Percentiles rank a stretch among this genome's conserved stretches.
Evolutionary conservation across 2,113 vertebrate genomes (phyloP).

Genomic region (Talpa occidentalis): DNA sequence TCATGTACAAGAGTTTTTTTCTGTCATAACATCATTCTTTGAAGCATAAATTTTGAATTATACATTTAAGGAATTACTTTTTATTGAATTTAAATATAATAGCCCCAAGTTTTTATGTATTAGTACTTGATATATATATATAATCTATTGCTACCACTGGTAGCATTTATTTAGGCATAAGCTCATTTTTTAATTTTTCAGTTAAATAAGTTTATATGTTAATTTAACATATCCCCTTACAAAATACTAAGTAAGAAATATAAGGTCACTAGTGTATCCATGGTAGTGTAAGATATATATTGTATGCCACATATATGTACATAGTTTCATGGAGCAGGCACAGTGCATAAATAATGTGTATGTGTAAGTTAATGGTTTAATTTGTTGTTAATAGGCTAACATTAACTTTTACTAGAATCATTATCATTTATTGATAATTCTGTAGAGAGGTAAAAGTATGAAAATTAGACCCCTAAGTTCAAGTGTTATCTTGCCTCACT

Average conservation of each 20-base stretch:
- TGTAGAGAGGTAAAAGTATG: background rate
- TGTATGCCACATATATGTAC: background rate
- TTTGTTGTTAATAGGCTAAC: background rate
- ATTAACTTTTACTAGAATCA: conserved; percentile 34
- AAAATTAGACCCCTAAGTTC: conserved; percentile 10
- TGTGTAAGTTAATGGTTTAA: background rate
- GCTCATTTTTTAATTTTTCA: background rate
- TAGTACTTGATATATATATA: background rate
- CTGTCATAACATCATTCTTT: background rate
- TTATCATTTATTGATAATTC: background rate
- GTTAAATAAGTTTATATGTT: conserved; percentile 12
- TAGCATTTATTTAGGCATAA: conserved; percentile 16
- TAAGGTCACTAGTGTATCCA: background rate
- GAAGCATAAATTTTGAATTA: conserved; percentile 19
- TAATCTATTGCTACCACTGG: background rate
- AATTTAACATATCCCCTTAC: conserved; percentile 7
- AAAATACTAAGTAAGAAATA: conserved; percentile 12
- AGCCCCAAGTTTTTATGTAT: background rate
- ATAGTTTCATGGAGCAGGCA: background rate
- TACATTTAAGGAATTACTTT: conserved; percentile 32
- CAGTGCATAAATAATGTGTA: conserved; percentile 16
- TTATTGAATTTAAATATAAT: conserved; percentile 28
- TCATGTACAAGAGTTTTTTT: background rate
- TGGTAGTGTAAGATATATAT: background rate
- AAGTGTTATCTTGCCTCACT: conserved; percentile 14